A percentile compares a stretch with the other conserved stretches of the same genome.
Evolutionary conservation across 1,140 invertebrate genomes (phyloP).

Genomic region (Achroia grisella): DNA sequence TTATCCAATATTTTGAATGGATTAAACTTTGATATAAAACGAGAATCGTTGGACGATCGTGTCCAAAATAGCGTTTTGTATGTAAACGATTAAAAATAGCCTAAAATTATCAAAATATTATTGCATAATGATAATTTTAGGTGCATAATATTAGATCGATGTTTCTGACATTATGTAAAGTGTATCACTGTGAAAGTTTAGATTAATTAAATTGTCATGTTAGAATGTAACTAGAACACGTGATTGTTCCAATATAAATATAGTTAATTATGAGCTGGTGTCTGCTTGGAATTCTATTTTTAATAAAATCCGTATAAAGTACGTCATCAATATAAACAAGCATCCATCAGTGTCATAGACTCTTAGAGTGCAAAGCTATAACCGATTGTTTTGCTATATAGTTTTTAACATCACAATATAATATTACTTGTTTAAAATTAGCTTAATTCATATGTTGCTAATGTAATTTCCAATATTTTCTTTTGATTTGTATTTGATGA

Average conservation of each 20-base stretch:
- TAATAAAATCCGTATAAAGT: neutral
- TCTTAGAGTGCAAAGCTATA: slow-evolving; percentile 61
- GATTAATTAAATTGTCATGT: slow-evolving; percentile 59
- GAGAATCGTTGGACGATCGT: slow-evolving; percentile 65
- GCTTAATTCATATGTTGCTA: slow-evolving; percentile 64
- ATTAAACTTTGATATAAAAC: neutral
- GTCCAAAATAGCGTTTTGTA: slow-evolving; percentile 52
- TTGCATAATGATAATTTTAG: slow-evolving; percentile 41
- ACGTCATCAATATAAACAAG: slow-evolving; percentile 1
- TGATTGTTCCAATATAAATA: slow-evolving; percentile 43
- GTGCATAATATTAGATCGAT: slow-evolving; percentile 50
- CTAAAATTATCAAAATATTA: slow-evolving; percentile 31
- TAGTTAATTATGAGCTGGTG: slow-evolving; percentile 23
- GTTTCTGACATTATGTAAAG: slow-evolving; percentile 59
- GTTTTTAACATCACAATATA: slow-evolving; percentile 56
- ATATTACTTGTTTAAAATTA: slow-evolving; percentile 44
- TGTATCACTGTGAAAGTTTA: slow-evolving; percentile 66
- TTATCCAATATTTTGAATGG: no score
- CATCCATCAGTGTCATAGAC: slow-evolving; percentile 34
- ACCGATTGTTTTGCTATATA: slow-evolving; percentile 62
- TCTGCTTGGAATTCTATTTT: slow-evolving; percentile 29
- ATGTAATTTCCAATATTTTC: slow-evolving; percentile 37
- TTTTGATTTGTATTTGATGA: slow-evolving; percentile 40
- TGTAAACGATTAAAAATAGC: slow-evolving; percentile 34
- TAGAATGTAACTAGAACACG: slow-evolving; percentile 55